Conservation (phyloP, 1,140 invertebrate genomes). For the Elymnias hypermnestra region DNA sequence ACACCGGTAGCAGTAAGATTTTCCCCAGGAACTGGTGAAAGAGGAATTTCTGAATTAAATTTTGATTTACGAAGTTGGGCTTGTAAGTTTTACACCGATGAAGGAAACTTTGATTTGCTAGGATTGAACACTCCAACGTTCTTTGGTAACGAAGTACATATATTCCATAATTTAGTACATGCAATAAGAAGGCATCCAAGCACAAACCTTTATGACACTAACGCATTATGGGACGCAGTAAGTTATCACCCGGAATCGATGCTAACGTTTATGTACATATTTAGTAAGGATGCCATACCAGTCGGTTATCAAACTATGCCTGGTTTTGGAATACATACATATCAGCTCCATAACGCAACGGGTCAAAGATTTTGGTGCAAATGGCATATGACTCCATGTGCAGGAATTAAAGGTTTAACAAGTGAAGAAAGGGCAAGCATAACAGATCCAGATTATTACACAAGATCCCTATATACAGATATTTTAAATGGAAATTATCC, state of each 20-base stretch:
- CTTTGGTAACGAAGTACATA: constrained; percentile 82
- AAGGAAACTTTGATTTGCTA: constrained; percentile 1
- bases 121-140: constrained; percentile 85
- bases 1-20: constrained; percentile 85
- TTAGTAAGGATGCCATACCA: constrained; percentile 92
- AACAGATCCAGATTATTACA: constrained; percentile 85
- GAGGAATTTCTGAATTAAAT: constrained; percentile 88
- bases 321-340: constrained; percentile 82
- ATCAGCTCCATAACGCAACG: constrained; percentile 80
- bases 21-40: constrained; percentile 92
- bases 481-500: constrained; percentile 84
- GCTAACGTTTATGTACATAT: constrained; percentile 78
- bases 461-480: constrained; percentile 84
- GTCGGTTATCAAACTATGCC: constrained; percentile 88
- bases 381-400: constrained; percentile 85
- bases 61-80: neutral
- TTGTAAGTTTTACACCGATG: constrained; percentile 4
- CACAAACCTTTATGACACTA: constrained; percentile 84
- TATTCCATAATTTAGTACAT: constrained; percentile 80
- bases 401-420: constrained; percentile 82
- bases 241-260: constrained; percentile 88
- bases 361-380: constrained; percentile 80
- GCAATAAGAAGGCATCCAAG: constrained; percentile 83
- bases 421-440: constrained; percentile 78
- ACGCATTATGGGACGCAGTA: constrained; percentile 95